A percentile compares a stretch with the other conserved stretches of the same genome.
phyloP scores from a whole-genome alignment of 2,888 invertebrate genomes.

The Diabrotica balteata region DNA sequence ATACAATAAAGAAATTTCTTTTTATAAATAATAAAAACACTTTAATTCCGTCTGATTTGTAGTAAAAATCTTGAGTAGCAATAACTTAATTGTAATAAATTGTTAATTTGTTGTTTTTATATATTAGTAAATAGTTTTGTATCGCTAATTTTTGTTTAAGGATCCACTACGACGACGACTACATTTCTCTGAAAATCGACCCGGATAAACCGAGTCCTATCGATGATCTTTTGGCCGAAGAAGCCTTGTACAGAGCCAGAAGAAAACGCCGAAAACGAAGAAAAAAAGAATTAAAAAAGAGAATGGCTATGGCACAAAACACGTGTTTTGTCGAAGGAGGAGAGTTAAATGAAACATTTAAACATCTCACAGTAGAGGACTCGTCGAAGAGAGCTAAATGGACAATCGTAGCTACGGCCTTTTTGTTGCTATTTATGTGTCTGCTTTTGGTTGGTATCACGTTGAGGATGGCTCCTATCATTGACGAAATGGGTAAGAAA shows the following conservation, averaged over 20 bases:
- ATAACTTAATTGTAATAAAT: no score
- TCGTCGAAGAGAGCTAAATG: conserved; percentile 84
- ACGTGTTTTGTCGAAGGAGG: conserved; percentile 41
- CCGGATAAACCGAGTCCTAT: conserved; percentile 36
- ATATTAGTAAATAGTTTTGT: no score
- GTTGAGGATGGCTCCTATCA: conserved; percentile 91
- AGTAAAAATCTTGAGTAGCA: no score
- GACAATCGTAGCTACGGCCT: conserved; percentile 91
- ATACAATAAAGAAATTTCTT: no score
- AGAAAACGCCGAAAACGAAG: conserved; percentile 57
- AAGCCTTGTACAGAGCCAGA: conserved; percentile 52
- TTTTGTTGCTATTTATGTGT: conserved; percentile 86
- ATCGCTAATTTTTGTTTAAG: conserved; percentile 42
- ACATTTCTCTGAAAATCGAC: conserved; percentile 60
- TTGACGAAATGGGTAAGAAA: conserved; percentile 92
- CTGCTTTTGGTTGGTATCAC: conserved; percentile 90
- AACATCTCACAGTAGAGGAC: conserved; percentile 74
- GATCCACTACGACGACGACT: conserved; percentile 63
- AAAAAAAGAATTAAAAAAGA: conserved; percentile 51
- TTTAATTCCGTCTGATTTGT: no score
- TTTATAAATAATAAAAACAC: no score
- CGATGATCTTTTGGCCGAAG: conserved; percentile 41
- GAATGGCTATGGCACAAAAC: conserved; percentile 40
- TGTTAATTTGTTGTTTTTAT: no score
- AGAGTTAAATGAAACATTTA: conserved; percentile 43